These are phyloP conservation scores for Plemyria rubiginata DNA, from an alignment of 2,888 invertebrate genomes.

Conservation along the genomic window DNA sequence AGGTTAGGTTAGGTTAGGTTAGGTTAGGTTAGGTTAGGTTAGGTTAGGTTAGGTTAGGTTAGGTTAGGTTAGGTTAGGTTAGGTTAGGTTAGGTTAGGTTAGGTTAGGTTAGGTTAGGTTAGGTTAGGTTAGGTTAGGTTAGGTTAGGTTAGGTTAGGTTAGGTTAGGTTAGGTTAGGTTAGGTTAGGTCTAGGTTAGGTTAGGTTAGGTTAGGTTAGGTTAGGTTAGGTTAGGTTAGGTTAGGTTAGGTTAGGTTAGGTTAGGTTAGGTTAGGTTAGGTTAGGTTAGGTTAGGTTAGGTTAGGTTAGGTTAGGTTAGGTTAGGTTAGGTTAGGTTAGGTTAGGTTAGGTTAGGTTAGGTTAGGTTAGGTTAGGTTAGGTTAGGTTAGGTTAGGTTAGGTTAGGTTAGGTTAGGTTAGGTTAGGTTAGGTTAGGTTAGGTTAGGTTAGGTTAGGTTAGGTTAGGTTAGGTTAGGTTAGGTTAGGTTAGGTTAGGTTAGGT, in stretches of 20 bases:
- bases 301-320: slow-evolving; percentile 32
- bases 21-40: no score
- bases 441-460: slow-evolving; percentile 31
- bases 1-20: no score
- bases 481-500: slow-evolving; percentile 33
- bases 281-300: slow-evolving; percentile 38
- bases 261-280: slow-evolving; percentile 31
- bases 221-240: slow-evolving; percentile 33
- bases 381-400: slow-evolving; percentile 33
- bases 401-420: slow-evolving; percentile 32
- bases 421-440: slow-evolving; percentile 35
- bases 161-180: slow-evolving; percentile 16
- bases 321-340: slow-evolving; percentile 32
- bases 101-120: slow-evolving; percentile 8
- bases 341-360: slow-evolving; percentile 25
- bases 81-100: slow-evolving; percentile 10
- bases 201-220: slow-evolving; percentile 21
- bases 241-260: slow-evolving; percentile 30
- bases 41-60: slow-evolving; percentile 10
- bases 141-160: slow-evolving; percentile 24
- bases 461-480: slow-evolving; percentile 30
- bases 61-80: slow-evolving; percentile 8
- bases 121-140: slow-evolving; percentile 15
- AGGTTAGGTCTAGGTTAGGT: slow-evolving; percentile 22
- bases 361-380: slow-evolving; percentile 32